Conservation (phyloP, 2,113 vertebrate genomes). For the Recurvirostra avosetta region DNA sequence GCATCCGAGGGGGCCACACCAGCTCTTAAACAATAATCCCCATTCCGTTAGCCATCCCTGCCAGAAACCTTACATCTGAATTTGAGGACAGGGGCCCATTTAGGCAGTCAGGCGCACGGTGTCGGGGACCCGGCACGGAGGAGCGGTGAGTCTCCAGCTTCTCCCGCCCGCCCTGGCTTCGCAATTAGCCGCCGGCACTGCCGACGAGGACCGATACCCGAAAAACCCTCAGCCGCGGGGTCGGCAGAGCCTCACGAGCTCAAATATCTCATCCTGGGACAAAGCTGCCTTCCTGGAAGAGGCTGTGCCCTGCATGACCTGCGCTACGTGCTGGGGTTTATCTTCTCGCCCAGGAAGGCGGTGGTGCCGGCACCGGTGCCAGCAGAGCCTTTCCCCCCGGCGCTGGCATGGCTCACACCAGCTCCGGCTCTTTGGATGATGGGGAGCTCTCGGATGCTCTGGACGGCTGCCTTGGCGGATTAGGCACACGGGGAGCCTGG, state of each 20-base stretch:
- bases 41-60: fast-evolving
- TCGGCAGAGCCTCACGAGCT: fast-evolving
- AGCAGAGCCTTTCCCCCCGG: neutral
- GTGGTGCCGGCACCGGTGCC: neutral
- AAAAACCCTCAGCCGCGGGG: neutral
- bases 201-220: fast-evolving
- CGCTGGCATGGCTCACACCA: fast-evolving
- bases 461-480: neutral
- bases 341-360: neutral
- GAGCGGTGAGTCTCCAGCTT: neutral
- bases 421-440: neutral
- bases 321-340: neutral
- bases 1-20: neutral
- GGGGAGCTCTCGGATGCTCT: neutral
- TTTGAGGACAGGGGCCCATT: fast-evolving
- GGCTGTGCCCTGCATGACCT: neutral
- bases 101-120: fast-evolving
- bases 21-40: neutral
- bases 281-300: neutral
- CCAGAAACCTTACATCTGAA: neutral
- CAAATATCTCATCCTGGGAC: neutral
- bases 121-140: neutral
- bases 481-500: neutral
- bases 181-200: fast-evolving
- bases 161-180: neutral